Evolutionary conservation across 2,797 vertebrate species (phyloP), one percentile per base, ranked within the genome.

Genomic region (Chromis chromis): DNA sequence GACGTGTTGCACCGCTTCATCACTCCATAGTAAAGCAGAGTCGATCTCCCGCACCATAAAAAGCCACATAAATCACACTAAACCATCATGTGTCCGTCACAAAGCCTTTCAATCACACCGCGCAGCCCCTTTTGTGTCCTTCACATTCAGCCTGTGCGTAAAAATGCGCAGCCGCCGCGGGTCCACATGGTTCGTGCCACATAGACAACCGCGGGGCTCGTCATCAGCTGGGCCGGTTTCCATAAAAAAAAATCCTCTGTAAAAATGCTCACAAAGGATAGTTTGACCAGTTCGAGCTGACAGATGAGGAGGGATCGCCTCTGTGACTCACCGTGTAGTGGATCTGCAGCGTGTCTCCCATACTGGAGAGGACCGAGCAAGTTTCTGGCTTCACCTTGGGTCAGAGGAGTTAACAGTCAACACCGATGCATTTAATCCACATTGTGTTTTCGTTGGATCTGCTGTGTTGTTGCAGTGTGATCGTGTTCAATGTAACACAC

Each of bases 261-360:
- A 11, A 59, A 52, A 31, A 31, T 31, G 31, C 8, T 42, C 1
- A 17, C 14, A 42, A 1, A 42, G 3, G 33, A n/a, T n/a, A 10
- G 9, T 49, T 22, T 49, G 11, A 22, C 19, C 19, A 9, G 19
- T n/a, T 9, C 7, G 7, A 4, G 8, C 46, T 12, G 21, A 50
- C 48, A 1, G 11, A 9, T 11, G 10, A 5, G 17, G 10, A 10
- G 10, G 25, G 28, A 19, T n/a, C 17, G 27, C 44, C 10, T 46
- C 10, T 22, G 0, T n/a, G 55, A 78, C 94, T 96, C 87, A 98
- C 97, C 94, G 96, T 98, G 91, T 98, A 98, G 88, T 98, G 97
- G 79, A 98, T 96, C 16, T 94, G 94, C 62, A 98, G 91, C 65
- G 96, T 97, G 94, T 99, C 97, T 82, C 97, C 97, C 83, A 94